Evolutionary conservation across 1,140 invertebrate species (phyloP), one percentile per base, ranked within the genome.

Genomic region (Ips typographus): DNA sequence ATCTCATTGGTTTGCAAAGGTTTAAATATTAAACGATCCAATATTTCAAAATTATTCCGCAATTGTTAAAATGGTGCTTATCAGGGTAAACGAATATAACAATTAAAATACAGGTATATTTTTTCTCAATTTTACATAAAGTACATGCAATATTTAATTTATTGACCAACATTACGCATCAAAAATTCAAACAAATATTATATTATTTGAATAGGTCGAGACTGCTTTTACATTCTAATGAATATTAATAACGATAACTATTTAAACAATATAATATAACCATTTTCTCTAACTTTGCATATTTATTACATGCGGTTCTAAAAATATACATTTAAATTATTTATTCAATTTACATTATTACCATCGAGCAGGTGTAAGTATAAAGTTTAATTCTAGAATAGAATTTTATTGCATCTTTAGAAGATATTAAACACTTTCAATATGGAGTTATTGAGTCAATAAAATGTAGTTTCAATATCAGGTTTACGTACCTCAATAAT

Each of bases 171-270:
- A 49, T 49, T 49, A 49, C 44, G 44, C 44, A 49, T 4, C 36
- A n/a, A 40, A 40, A 59, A 59, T 2, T 22, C 41, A 61, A 61
- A 61, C 37, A 41, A 61, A 5, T 49, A 49, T 49, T 49, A 8
- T 8, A 37, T 37, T 37, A n/a, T 7, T 7, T 37, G 53, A 37
- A 56, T 56, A n/a, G 38, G 2, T 56, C 22, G 22, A 38, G 53
- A 38, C 39, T 65, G 51, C 63, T 65, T 65, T 65, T 65, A 65
- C 63, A 65, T 56, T 55, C 40, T 56, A 65, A 65, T 65, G 52
- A 49, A 56, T 56, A 65, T 65, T 65, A 42, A 65, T 65, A 65
- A 22, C 40, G 56, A 40, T 42, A 51, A 65, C 56, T 65, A 65
- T 65, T 65, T 65, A 65, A 65, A 65, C 63, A 56, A 56, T 56